A percentile compares a stretch with the other conserved stretches of the same genome.
Evolutionary conservation across 2,113 vertebrate genomes (phyloP).

Genomic region (Pyxicephalus adspersus): DNA sequence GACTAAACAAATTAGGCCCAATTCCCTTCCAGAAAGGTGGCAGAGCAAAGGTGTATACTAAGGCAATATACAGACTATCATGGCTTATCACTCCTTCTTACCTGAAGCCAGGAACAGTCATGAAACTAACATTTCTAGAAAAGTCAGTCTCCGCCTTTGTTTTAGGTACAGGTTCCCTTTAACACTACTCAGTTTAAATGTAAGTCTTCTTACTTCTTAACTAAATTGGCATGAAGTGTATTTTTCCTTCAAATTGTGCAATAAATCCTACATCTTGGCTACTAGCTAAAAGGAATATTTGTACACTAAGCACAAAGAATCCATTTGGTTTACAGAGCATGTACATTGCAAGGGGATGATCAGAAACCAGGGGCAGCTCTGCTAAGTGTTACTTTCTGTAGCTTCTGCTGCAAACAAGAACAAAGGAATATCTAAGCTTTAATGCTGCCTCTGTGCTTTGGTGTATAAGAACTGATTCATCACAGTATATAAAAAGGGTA

Average conservation of each 20-base stretch:
- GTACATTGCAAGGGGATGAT: not conserved
- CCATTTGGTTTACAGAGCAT: constrained; percentile 11
- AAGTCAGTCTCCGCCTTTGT: not conserved
- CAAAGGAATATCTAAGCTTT: constrained; percentile 38
- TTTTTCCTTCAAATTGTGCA: not conserved
- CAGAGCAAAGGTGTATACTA: no score
- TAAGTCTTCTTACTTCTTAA: not conserved
- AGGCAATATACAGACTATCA: no score
- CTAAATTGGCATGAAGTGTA: not conserved
- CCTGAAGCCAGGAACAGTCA: no score
- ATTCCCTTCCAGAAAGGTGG: no score
- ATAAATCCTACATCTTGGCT: not conserved
- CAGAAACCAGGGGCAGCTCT: not conserved
- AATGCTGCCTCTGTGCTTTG: constrained; percentile 35
- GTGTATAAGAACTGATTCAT: constrained; percentile 49
- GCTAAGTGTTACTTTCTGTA: not conserved
- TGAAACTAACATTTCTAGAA: no score
- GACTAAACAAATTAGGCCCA: no score
- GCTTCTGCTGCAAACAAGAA: constrained; percentile 11
- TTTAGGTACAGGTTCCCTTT: not conserved
- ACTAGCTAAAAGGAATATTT: not conserved
- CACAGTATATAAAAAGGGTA: constrained; percentile 18
- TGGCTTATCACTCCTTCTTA: no score
- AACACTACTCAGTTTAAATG: no score
- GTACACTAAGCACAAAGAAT: constrained; percentile 35